These are phyloP conservation scores for Candoia aspera DNA, from an alignment of 2,113 vertebrate species.

Conservation along the genomic window DNA sequence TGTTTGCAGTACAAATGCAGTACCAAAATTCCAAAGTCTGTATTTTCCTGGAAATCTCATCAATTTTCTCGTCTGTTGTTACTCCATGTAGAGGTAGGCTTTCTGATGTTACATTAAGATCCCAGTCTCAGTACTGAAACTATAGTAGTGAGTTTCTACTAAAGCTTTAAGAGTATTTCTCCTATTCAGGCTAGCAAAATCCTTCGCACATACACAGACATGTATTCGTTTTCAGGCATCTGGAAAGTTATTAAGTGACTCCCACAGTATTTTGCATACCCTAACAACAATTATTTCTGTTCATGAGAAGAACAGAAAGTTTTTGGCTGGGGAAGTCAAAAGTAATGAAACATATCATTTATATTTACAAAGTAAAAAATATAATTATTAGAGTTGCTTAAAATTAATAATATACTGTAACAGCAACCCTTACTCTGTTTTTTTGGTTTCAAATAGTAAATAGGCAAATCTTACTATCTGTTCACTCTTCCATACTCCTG, in stretches of 20 bases:
- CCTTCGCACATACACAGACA: background rate
- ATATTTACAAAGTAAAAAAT: background rate
- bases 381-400: background rate
- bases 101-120: background rate
- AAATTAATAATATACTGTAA: background rate
- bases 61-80: background rate
- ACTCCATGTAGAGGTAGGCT: background rate
- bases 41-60: background rate
- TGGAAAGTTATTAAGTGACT: background rate
- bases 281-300: background rate
- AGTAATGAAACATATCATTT: background rate
- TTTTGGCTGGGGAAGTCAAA: background rate
- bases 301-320: background rate
- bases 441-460: background rate
- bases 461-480: background rate
- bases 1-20: background rate
- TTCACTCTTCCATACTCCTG: background rate
- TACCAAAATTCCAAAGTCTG: background rate
- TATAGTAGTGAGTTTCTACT: background rate
- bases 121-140: background rate
- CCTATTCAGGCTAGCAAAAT: background rate
- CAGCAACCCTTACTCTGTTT: conserved; percentile 38
- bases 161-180: background rate
- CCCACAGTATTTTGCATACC: background rate
- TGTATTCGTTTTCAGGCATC: background rate